phyloP scores from a whole-genome alignment of 2,113 vertebrate species.

The Epinephelus moara region DNA sequence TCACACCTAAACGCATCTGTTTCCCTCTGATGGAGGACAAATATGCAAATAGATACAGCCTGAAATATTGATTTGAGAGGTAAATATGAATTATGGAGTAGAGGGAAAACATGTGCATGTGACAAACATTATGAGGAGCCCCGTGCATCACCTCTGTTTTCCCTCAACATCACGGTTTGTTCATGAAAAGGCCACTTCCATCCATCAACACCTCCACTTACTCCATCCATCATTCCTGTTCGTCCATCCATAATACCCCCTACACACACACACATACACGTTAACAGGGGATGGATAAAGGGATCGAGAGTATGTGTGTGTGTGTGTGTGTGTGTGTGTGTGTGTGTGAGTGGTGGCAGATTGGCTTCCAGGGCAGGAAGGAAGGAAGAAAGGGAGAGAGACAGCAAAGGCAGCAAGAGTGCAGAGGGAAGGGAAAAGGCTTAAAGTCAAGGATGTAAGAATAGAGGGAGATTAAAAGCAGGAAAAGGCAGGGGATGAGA shows the following conservation, averaged over 20 bases:
- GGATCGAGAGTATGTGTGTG: conserved; percentile 15
- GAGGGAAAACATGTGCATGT: conserved; percentile 22
- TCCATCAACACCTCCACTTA: conserved; percentile 58
- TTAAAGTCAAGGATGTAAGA: conserved; percentile 44
- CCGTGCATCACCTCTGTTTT: conserved; percentile 19
- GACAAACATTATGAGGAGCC: conserved; percentile 16
- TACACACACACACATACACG: conserved; percentile 37
- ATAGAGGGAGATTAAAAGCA: conserved; percentile 55
- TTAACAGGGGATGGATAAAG: conserved; percentile 33
- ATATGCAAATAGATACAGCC: conserved; percentile 49
- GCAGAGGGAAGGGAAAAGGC: conserved; percentile 17
- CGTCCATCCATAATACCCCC: conserved; percentile 59
- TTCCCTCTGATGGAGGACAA: conserved; percentile 28
- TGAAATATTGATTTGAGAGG: conserved; percentile 41
- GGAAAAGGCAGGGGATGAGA: conserved; percentile 34
- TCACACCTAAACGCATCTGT: conserved; percentile 48
- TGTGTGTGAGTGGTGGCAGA: conserved; percentile 36
- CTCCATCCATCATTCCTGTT: conserved; percentile 65
- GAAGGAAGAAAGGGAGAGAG: background rate
- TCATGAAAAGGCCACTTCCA: conserved; percentile 67
- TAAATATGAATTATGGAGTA: conserved; percentile 49
- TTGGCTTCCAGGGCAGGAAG: conserved; percentile 20
- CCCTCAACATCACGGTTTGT: conserved; percentile 19
- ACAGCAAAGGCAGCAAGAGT: conserved; percentile 7
- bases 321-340: conserved; percentile 9